Percentiles rank a stretch among this genome's conserved stretches.
phyloP scores from a whole-genome alignment of 2,797 vertebrate genomes.

The Pangasius mekongensis region DNA sequence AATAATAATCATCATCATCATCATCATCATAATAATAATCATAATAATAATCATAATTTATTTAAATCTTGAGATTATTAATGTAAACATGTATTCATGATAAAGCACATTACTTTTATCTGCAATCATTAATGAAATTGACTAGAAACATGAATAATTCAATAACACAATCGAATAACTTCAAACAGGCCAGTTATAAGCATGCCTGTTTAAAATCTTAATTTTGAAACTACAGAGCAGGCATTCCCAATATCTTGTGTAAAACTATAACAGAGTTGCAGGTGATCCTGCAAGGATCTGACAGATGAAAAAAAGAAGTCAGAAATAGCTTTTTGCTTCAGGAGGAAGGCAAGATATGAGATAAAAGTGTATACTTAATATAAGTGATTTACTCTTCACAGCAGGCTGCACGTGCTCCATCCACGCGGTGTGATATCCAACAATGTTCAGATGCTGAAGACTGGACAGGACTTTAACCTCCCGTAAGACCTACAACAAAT shows the following conservation, averaged over 20 bases:
- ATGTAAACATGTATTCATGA: no score
- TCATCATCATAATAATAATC: no score
- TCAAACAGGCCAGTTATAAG: neutral
- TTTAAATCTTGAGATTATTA: neutral
- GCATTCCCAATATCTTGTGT: neutral
- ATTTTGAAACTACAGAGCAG: neutral
- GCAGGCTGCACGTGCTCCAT: conserved; percentile 90
- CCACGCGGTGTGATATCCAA: conserved; percentile 98
- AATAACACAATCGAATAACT: neutral
- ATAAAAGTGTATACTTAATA: neutral
- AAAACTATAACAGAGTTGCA: neutral
- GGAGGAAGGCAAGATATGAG: no score
- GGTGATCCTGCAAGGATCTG: no score
- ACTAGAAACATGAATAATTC: neutral
- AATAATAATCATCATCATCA: neutral
- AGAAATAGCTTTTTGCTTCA: no score
- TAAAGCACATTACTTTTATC: no score
- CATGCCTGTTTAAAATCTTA: no score
- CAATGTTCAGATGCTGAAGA: conserved; percentile 88
- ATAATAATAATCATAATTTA: no score
- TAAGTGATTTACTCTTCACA: conserved; percentile 59
- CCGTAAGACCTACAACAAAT: conserved; percentile 82
- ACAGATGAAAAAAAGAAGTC: no score
- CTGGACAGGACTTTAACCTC: conserved; percentile 96
- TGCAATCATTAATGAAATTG: neutral